phyloP scores from a whole-genome alignment of 1,140 invertebrate species.

The Elymnias hypermnestra region DNA sequence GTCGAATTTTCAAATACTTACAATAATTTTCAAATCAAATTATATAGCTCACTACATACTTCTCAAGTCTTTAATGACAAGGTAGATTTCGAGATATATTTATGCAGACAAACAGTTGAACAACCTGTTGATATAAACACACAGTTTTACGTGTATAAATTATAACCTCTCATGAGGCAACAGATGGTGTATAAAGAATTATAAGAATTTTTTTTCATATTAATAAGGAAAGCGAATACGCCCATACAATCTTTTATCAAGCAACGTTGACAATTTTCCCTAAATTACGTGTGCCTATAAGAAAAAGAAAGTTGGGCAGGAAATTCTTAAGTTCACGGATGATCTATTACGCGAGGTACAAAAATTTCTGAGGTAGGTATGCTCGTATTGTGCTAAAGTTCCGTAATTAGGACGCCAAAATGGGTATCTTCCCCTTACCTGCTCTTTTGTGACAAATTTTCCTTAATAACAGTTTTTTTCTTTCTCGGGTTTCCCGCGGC shows the following conservation, averaged over 20 bases:
- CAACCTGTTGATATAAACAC: too few relatives aligned
- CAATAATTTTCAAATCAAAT: too few relatives aligned
- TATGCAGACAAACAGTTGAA: too few relatives aligned
- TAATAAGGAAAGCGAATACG: too few relatives aligned
- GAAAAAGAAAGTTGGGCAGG: conserved; percentile 20
- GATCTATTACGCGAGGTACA: conserved; percentile 23
- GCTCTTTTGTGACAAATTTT: conserved; percentile 28
- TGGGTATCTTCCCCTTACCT: conserved; percentile 25
- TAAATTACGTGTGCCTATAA: conserved; percentile 12
- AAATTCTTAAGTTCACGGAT: conserved; percentile 24
- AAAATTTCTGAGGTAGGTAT: conserved; percentile 24
- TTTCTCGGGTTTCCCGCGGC: conserved; percentile 9
- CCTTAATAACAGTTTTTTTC: conserved; percentile 26
- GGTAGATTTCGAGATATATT: too few relatives aligned
- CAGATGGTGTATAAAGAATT: too few relatives aligned
- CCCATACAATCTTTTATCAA: background rate
- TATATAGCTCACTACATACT: too few relatives aligned
- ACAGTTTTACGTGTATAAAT: too few relatives aligned
- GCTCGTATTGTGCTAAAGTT: conserved; percentile 26
- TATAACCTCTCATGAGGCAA: too few relatives aligned
- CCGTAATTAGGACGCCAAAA: conserved; percentile 27
- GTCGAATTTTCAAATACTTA: too few relatives aligned
- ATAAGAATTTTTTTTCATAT: too few relatives aligned
- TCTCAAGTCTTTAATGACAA: too few relatives aligned
- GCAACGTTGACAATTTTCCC: conserved; percentile 1